Base-by-base conservation (phyloP, 2,113 vertebrate genomes). In the Hystrix brachyura region DNA sequence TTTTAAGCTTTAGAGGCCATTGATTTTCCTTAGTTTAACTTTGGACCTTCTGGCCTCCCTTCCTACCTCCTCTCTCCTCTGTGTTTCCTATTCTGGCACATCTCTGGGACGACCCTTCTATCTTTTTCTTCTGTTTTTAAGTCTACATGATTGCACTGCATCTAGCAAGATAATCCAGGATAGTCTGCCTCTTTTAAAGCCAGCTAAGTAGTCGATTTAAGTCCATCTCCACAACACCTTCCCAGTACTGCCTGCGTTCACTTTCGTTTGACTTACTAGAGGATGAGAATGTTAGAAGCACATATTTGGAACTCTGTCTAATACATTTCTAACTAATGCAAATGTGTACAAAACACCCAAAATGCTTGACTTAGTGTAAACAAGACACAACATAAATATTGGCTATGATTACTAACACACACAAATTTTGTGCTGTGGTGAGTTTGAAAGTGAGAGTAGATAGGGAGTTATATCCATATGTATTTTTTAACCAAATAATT, bases 341-440 rank as follows among this genome's bases (percentile, higher is more conserved):
- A 86, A 91, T 85, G 29, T 60, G 43, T 72, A 89, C 15, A 10
- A 94, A 94, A 57, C 34, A 93, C 23, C 94, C 27, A 51, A 79
- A 60, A 59, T 60, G 7, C 10, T 72, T 91, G 78, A 32, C 43
- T 89, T 21, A 62, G 7, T 82, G 10, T 25, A 94, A 13, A 92
- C 2, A 89, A 86, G 48, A 93, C 38, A 93, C 25, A 92, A 46
- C 32, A 57, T 51, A 96, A 97, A 93, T 55, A 93, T 32, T 62
- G n/a, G 27, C 76, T 87, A 62, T 71, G 62, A 89, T 89, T 62
- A 89, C 32, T 69, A 89, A 79, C 38, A 91, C 46, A 92, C 19
- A 38, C 29, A 94, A 84, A 81, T 32, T 72, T 82, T 84, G 19
- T 76, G 57, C 27, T 74, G 15, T 48, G 38, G 4, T 65, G 5